These are phyloP conservation scores for Oryzias dopingdopingensis DNA, from an alignment of 2,797 vertebrate genomes.

Conservation along the genomic window DNA sequence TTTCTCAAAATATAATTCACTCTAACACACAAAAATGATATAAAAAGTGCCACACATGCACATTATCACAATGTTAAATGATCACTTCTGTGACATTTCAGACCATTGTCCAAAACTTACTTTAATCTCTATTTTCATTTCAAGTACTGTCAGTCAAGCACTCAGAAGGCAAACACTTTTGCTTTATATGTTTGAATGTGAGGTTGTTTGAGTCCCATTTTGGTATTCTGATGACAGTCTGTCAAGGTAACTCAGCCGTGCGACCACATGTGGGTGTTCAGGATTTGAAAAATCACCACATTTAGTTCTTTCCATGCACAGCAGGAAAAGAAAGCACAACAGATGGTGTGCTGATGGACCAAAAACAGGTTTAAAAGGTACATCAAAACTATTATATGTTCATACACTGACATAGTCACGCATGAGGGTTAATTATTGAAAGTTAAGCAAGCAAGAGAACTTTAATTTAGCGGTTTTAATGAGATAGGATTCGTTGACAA, in stretches of 20 bases:
- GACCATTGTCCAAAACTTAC: slow-evolving; percentile 33
- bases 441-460: slow-evolving; percentile 9
- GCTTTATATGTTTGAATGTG: slow-evolving; percentile 2
- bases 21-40: no score
- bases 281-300: slow-evolving; percentile 46
- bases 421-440: slow-evolving; percentile 25
- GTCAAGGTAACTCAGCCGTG: slow-evolving; percentile 70
- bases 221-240: slow-evolving; percentile 72
- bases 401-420: slow-evolving; percentile 1
- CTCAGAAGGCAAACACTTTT: slow-evolving; percentile 14
- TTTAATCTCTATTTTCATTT: slow-evolving; percentile 43
- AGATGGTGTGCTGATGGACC: slow-evolving; percentile 14
- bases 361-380: slow-evolving; percentile 10
- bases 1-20: no score
- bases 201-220: slow-evolving; percentile 63
- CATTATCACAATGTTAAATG: slow-evolving; percentile 10
- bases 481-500: slow-evolving; percentile 29
- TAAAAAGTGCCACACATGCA: background rate
- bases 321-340: slow-evolving; percentile 9
- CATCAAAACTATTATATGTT: background rate
- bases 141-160: slow-evolving; percentile 58
- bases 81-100: slow-evolving; percentile 21
- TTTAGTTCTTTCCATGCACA: slow-evolving; percentile 16
- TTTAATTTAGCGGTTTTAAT: slow-evolving; percentile 31
- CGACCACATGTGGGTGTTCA: slow-evolving; percentile 46